These are phyloP conservation scores for Hoplodrina blanda DNA, from an alignment of 2,888 invertebrate genomes.

Conservation along the genomic window DNA sequence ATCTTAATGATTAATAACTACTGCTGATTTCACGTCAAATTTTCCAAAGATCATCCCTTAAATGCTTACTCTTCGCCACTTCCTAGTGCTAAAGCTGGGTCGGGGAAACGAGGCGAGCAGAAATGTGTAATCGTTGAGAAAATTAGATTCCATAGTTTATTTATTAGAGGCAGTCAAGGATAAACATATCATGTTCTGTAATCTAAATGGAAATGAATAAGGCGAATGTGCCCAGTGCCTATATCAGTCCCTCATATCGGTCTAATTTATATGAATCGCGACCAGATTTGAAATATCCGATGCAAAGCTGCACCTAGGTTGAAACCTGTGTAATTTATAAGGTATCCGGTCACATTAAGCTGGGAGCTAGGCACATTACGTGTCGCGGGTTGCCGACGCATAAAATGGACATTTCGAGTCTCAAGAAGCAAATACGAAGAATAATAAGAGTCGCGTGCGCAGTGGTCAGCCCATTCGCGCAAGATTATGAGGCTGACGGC, in stretches of 20 bases:
- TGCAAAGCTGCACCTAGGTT: conserved; percentile 34
- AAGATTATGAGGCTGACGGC: conserved; percentile 72
- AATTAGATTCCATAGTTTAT: conserved; percentile 15
- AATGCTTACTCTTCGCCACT: not conserved
- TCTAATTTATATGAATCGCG: conserved; percentile 40
- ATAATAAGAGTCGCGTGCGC: conserved; percentile 73
- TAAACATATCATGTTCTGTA: conserved; percentile 15
- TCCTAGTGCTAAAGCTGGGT: not conserved
- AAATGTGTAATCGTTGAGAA: not conserved
- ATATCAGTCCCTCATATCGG: conserved; percentile 22
- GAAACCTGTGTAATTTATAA: conserved; percentile 46
- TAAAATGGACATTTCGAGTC: conserved; percentile 59
- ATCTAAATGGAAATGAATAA: conserved; percentile 24
- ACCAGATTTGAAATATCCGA: conserved; percentile 46
- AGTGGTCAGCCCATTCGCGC: conserved; percentile 75
- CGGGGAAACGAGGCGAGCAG: not conserved
- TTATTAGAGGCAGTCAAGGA: conserved; percentile 9
- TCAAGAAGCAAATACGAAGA: conserved; percentile 63
- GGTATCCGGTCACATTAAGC: conserved; percentile 47
- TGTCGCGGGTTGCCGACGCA: conserved; percentile 40
- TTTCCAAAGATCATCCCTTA: not conserved
- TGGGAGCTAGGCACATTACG: conserved; percentile 37
- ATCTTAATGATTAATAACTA: not conserved
- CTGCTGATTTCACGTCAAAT: not conserved
- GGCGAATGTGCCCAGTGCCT: conserved; percentile 9